Base-by-base conservation (phyloP, 1,140 invertebrate genomes). In the Choristoneura fumiferana region DNA sequence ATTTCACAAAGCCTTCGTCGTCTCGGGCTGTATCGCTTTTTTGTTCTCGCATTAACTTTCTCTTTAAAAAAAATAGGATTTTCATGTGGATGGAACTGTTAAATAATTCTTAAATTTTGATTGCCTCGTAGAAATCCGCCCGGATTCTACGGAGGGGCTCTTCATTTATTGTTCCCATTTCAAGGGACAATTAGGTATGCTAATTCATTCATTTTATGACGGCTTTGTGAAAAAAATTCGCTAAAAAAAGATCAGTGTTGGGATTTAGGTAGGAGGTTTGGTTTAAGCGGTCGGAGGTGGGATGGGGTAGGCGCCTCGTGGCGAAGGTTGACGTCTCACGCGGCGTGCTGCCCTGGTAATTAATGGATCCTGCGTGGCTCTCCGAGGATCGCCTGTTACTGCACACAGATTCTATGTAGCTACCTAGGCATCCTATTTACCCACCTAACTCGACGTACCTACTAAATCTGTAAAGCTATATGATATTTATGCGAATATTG, bases 61-160 rank as follows among this genome's bases (percentile, higher is more conserved):
- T 53, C 66, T 74, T 78, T 69, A 69, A 76, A 74, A 73, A 76
- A 62, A 74, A 73, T 75, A 61, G 60, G 69, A 66, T 77, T 82
- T 81, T 72, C 71, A 78, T 82, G 77, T 84, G 76, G 73, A 74
- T 75, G 65, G 68, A 65, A 59, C 65, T 80, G 72, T 75, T 78
- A 84, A 84, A 81, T 76, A 84, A 84, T 84, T 81, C 77, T 59
- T 63, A 76, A 82, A 80, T 84, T 84, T 84, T 82, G 71, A 87
- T 82, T 84, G 75, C 73, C 78, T 78, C 68, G 69, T 65, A 70
- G 68, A 80, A 78, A 73, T 77, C 67, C 67, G 68, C 60, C 73
- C 63, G 69, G 65, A 72, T 71, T 78, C 67, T 65, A 54, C 54
- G 60, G 69, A 78, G 65, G 68, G 63, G 62, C 62, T 72, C 69